Percentiles rank a stretch among this genome's conserved stretches.
Evolutionary conservation across 2,113 vertebrate genomes (phyloP).

Genomic region (Oxyruncus cristatus): DNA sequence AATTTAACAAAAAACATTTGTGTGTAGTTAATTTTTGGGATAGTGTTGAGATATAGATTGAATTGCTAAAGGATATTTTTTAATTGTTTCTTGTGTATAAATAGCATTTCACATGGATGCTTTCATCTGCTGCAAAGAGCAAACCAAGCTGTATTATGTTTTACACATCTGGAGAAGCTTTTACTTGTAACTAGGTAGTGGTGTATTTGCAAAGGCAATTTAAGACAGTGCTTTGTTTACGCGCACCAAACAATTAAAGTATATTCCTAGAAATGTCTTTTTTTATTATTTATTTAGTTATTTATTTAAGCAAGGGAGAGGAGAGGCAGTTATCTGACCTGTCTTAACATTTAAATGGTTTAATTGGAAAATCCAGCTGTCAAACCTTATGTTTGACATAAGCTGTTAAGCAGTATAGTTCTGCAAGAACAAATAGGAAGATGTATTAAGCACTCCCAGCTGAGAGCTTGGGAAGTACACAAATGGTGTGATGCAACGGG

Average conservation of each 20-base stretch:
- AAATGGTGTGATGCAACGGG: not conserved
- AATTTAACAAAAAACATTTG: not conserved
- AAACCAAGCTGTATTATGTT: not conserved
- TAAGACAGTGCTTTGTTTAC: not conserved
- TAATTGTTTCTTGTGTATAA: not conserved
- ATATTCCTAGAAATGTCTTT: not conserved
- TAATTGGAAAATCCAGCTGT: slow-evolving; percentile 23
- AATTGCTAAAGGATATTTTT: not conserved
- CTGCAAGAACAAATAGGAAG: not conserved
- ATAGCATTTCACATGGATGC: not conserved
- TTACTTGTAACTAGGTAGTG: not conserved
- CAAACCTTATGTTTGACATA: not conserved
- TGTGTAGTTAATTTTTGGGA: not conserved
- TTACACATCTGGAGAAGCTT: not conserved
- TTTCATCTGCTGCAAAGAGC: not conserved
- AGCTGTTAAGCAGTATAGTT: not conserved
- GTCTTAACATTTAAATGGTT: not conserved
- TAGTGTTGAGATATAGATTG: not conserved
- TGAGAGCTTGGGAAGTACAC: not conserved
- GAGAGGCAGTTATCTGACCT: not conserved
- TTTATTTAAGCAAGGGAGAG: not conserved
- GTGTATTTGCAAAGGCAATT: not conserved
- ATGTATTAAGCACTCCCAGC: not conserved
- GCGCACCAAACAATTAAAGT: not conserved
- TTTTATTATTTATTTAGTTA: not conserved